Conservation (phyloP, 2,888 invertebrate species). For the Drosophila ustulata region DNA sequence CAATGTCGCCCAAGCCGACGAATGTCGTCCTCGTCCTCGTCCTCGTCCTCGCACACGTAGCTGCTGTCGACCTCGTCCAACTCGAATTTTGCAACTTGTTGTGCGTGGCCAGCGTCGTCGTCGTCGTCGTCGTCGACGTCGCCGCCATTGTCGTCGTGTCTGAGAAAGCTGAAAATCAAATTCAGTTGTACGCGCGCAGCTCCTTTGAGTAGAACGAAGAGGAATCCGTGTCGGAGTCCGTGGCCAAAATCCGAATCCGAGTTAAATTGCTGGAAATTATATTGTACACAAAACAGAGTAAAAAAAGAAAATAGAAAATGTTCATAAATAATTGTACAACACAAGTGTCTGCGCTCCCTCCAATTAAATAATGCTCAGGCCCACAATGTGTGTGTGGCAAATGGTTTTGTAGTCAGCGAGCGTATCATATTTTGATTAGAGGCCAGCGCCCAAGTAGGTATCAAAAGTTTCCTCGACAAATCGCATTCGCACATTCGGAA, state of each 20-base stretch:
- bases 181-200: constrained; percentile 76
- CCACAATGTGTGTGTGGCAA: constrained; percentile 10
- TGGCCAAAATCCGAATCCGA: constrained; percentile 8
- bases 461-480: constrained; percentile 42
- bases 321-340: constrained; percentile 23
- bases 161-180: constrained; percentile 57
- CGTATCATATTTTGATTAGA: constrained; percentile 34
- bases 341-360: constrained; percentile 7
- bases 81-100: constrained; percentile 80
- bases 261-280: constrained; percentile 45
- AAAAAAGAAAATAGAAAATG: constrained; percentile 21
- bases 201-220: constrained; percentile 60
- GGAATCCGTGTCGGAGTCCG: constrained; percentile 19
- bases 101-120: constrained; percentile 46
- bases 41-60: constrained; percentile 17
- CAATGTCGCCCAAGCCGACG: constrained; percentile 19
- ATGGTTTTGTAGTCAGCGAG: background rate
- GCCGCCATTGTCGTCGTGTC: constrained; percentile 30
- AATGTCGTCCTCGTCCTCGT: constrained; percentile 9
- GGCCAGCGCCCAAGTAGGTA: constrained; percentile 61
- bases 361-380: background rate
- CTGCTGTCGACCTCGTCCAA: constrained; percentile 47
- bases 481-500: constrained; percentile 30
- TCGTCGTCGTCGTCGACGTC: constrained; percentile 23
- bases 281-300: constrained; percentile 28